These are phyloP conservation scores for Reticulitermes speratus DNA, from an alignment of 1,140 invertebrate species.

Conservation along the genomic window DNA sequence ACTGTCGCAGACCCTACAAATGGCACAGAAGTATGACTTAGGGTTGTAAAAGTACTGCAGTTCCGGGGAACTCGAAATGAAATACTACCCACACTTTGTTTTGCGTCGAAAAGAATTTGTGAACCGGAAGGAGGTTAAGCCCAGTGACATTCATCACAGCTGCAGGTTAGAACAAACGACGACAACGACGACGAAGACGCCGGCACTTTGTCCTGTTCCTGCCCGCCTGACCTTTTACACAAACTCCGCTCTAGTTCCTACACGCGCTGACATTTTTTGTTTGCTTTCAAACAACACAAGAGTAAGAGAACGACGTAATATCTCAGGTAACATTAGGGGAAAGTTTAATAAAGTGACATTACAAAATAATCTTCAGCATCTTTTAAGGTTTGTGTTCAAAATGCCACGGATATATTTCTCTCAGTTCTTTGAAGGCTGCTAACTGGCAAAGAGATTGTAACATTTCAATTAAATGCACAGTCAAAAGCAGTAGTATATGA, in stretches of 20 bases:
- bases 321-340: neutral
- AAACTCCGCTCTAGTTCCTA: neutral
- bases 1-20: neutral
- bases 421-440: neutral
- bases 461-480: too few species aligned
- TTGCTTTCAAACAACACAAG: neutral
- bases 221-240: neutral
- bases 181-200: neutral
- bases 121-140: constrained; percentile 2
- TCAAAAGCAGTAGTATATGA: too few species aligned
- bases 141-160: neutral
- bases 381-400: neutral
- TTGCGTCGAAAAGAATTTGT: constrained; percentile 4
- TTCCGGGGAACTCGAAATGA: neutral
- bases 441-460: too few species aligned
- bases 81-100: neutral
- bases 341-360: constrained; percentile 7
- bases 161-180: neutral
- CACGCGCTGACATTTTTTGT: constrained; percentile 5
- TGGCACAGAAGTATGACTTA: neutral
- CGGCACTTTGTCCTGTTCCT: neutral
- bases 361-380: neutral
- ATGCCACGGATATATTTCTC: neutral
- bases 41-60: neutral
- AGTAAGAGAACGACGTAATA: neutral